Base-by-base conservation (phyloP, 2,888 invertebrate species). In the Cotesia congregata region DNA sequence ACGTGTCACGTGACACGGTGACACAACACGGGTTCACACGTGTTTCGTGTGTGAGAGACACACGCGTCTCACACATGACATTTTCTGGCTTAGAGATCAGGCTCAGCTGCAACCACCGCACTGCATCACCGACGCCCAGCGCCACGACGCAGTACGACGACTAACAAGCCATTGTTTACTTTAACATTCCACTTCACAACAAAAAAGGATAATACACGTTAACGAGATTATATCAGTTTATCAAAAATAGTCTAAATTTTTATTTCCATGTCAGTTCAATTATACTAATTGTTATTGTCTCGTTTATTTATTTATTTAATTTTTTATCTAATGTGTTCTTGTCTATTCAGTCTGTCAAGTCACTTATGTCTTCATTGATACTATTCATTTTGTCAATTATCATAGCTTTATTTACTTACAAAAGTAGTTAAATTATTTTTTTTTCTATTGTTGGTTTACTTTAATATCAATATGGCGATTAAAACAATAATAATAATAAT, bases 51-150 rank as follows among this genome's bases (percentile, higher is more conserved):
- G 74, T 73, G 74, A 73, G 65, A 72, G 41, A 73, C 72, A 77
- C 83, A 84, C 85, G 85, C 85, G 85, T 75, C 82, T 82, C 84
- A 86, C 75, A 77, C 77, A 50, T 50, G 50, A 50, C 50, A 72
- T 74, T 75, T 65, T 77, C 74, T 71, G 60, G 61, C 67, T 69
- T 74, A 71, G 75, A 61, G 75, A 61, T 72, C 77, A 83, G 85
- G 85, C 84, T 74, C 84, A 86, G 86, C 87, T 86, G 87, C 86
- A 85, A 87, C 87, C 88, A 88, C 88, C 88, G 88, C 88, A 88
- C 88, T 88, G 88, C 88, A 88, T 87, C 88, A 87, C 88, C 86
- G 88, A 88, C 87, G 87, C 86, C 86, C 86, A 87, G 86, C 88
- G 88, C 88, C 88, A 78, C 87, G 87, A 88, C 87, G 85, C 87